Percentiles rank a stretch among this genome's conserved stretches.
These are phyloP conservation scores for Lampris incognitus DNA, from an alignment of 2,113 vertebrate genomes.

Conservation along the genomic window DNA sequence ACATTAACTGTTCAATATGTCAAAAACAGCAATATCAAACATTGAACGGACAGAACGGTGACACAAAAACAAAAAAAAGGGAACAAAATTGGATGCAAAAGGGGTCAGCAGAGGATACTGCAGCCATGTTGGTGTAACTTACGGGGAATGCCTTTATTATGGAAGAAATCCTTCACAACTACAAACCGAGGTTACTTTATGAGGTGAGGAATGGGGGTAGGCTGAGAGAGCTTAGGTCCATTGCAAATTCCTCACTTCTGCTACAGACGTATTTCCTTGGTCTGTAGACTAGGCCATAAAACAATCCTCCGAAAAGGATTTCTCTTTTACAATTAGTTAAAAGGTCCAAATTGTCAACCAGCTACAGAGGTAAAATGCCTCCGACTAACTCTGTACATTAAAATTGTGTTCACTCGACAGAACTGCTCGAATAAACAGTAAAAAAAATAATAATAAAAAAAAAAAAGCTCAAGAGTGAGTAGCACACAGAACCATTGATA, in stretches of 20 bases:
- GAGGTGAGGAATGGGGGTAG: constrained; percentile 9
- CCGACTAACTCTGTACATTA: constrained; percentile 65
- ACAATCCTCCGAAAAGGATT: constrained; percentile 73
- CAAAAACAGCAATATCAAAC: constrained; percentile 43
- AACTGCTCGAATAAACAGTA: constrained; percentile 36
- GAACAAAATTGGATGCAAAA: constrained; percentile 60
- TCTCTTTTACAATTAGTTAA: constrained; percentile 57
- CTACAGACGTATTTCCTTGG: constrained; percentile 26
- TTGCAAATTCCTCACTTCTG: constrained; percentile 4
- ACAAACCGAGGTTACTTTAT: constrained; percentile 34
- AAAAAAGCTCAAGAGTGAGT: constrained; percentile 29
- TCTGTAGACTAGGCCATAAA: constrained; percentile 53
- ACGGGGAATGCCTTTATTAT: constrained; percentile 66
- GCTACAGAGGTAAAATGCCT: constrained; percentile 47
- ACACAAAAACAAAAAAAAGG: constrained; percentile 45
- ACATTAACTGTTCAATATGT: constrained; percentile 43
- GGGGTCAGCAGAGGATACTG: constrained; percentile 56
- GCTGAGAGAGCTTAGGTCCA: not conserved
- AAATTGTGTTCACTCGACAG: constrained; percentile 64
- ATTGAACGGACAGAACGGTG: constrained; percentile 54
- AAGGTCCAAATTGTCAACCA: constrained; percentile 56
- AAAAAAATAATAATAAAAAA: constrained; percentile 28
- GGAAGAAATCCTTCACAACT: constrained; percentile 27
- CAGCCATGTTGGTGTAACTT: constrained; percentile 75
- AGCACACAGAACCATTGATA: constrained; percentile 66